phyloP scores from a whole-genome alignment of 2,888 invertebrate species.

The Oithona nana region DNA sequence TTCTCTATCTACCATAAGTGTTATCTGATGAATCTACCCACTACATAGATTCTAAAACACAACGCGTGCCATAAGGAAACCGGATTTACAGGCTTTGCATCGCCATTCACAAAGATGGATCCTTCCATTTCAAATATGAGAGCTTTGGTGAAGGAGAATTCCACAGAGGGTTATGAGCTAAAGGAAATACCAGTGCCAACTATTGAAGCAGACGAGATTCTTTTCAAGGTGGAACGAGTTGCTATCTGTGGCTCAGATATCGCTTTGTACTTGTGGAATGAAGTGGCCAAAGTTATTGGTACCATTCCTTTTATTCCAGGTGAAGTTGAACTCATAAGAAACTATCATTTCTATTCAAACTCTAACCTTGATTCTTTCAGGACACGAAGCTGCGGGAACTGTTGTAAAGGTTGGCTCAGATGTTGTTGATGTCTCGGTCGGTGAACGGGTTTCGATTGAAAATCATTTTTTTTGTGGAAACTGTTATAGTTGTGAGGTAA shows the following conservation, averaged over 20 bases:
- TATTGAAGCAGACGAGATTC: not conserved
- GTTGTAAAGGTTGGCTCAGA: slow-evolving; percentile 17
- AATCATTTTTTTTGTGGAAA: slow-evolving; percentile 20
- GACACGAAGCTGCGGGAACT: slow-evolving; percentile 19
- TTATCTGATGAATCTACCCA: no score
- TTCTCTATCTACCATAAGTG: no score
- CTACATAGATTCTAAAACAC: no score
- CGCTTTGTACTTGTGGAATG: slow-evolving; percentile 20
- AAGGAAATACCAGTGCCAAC: not conserved
- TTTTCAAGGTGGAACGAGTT: slow-evolving; percentile 16
- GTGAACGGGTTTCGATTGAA: slow-evolving; percentile 19
- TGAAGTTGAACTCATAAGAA: no score
- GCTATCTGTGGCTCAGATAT: slow-evolving; percentile 20
- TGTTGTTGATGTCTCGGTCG: slow-evolving; percentile 5
- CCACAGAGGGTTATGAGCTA: not conserved
- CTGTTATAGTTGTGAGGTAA: slow-evolving; percentile 18
- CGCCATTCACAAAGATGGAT: no score
- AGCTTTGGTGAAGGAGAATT: not conserved
- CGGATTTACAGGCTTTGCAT: no score
- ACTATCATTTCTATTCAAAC: no score
- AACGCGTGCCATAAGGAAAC: no score
- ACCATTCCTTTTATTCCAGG: slow-evolving; percentile 20
- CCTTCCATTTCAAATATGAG: no score
- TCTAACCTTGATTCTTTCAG: no score
- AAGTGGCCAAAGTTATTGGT: slow-evolving; percentile 18